Evolutionary conservation across 1,140 invertebrate species (phyloP), one percentile per base, ranked within the genome.

Genomic region (Nautilus pompilius): DNA sequence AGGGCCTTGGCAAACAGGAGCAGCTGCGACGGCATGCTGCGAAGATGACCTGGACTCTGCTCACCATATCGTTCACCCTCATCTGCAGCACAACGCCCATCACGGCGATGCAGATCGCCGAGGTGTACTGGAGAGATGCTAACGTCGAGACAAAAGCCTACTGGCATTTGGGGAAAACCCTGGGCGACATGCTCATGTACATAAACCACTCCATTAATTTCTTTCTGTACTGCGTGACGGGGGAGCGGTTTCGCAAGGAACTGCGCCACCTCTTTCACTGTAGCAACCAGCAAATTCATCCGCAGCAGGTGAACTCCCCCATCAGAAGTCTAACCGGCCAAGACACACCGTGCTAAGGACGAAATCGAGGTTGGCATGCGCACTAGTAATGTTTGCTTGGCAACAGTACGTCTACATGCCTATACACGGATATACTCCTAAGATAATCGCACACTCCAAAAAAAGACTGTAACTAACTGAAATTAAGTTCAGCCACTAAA

Each of bases 191-290:
- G 48, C 53, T 71, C 28, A 71, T 71, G 69, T 68, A 63, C 56
- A 65, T 61, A 20, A 72, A 72, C 46, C 68, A 72, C 51, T 62
- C 63, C 45, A 36, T 69, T 29, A 72, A 72, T 61, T 72, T 72
- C 29, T 2, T 68, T 20, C 57, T 72, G 34, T 72, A 72, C 55
- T 69, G 64, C 36, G 20, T 66, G 26, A 61, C 56, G 20, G 70
- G 70, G 3, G 26, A 22, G 8, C 56, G 64, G 34, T 72, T 72
- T 49, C 46, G 70, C 3, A 26, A 36, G 13, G 67, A 72, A 56
- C 13, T 72, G n/a, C n/a, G n/a, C n/a, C n/a, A n/a, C n/a, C n/a
- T n/a, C n/a, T n/a, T n/a, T n/a, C n/a, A n/a, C n/a, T n/a, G n/a
- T n/a, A n/a, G n/a, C n/a, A n/a, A n/a, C n/a, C n/a, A n/a, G n/a